These are phyloP conservation scores for Cavia aperea DNA, from an alignment of 2,113 vertebrate species.

Conservation along the genomic window DNA sequence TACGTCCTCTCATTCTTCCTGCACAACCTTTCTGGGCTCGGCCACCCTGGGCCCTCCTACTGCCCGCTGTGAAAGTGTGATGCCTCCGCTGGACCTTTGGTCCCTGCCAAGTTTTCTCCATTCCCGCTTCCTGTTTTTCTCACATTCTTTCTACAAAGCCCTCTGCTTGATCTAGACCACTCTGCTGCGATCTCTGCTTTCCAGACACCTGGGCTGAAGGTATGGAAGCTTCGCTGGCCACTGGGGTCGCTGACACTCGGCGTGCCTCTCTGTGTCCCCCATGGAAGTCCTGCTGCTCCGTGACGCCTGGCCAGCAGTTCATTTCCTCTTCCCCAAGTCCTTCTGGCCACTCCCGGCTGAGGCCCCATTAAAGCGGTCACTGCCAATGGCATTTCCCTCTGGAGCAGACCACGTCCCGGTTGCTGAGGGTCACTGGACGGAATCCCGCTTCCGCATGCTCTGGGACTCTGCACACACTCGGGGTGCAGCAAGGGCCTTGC, in stretches of 20 bases:
- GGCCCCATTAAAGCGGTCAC: neutral
- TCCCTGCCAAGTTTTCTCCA: neutral
- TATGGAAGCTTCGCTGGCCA: neutral
- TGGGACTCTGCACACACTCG: neutral
- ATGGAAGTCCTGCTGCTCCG: neutral
- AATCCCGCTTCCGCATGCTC: neutral
- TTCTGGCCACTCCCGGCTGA: neutral
- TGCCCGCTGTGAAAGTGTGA: neutral
- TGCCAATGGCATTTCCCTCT: neutral
- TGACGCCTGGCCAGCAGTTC: neutral
- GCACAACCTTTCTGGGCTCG: neutral
- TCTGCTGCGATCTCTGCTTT: neutral
- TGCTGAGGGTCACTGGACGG: neutral
- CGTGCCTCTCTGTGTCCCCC: neutral
- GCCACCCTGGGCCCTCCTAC: neutral
- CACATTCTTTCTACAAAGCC: neutral
- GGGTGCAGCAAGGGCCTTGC: neutral
- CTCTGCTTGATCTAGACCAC: neutral
- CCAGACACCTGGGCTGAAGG: too few relatives aligned
- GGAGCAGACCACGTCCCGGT: neutral
- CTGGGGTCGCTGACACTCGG: neutral
- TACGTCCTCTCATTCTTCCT: rapidly evolving
- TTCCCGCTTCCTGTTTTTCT: neutral
- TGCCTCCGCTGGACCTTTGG: neutral
- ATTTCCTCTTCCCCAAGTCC: neutral